Evolutionary conservation across 2,113 vertebrate species (phyloP), one percentile per base, ranked within the genome.

Genomic region (Catharus minimus): DNA sequence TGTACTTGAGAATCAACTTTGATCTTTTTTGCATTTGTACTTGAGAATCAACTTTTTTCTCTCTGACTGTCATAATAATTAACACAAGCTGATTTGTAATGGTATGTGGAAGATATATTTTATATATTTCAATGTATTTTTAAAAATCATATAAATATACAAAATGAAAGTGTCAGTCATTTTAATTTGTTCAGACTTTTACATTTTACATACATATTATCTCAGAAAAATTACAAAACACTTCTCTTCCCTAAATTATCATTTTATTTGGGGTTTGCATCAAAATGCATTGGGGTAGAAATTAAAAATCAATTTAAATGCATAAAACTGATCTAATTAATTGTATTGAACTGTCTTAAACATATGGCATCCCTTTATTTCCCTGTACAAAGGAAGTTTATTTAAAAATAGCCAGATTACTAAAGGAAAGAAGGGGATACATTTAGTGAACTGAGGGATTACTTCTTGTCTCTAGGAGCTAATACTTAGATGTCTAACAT

Each of bases 281-380:
- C 39, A 83, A 81, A 83, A 92, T 52, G 27, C 21, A 60, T 27
- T 81, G 39, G 13, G 13, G 3, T 46, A 10, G n/a, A 93, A 89
- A 82, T 11, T 41, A 72, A 93, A 93, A 74, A 60, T 58, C 12
- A 30, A 57, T 62, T 74, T 55, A 81, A 77, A 83, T 57, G 11
- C 8, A 81, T 44, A 56, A 84, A 84, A 53, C 8, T 33, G 4
- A 8, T 56, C 83, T 67, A 88, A 67, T 86, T 73, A 86, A 83
- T 69, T 90, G 11, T 16, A 64, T 78, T 86, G 75, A 88, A 57
- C 22, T 26, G 18, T 57, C 39, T 78, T 64, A 79, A 94, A 82
- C 8, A 41, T 49, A 79, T 1, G 0, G 3, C 13, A 67, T 32
- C 2, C 1, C 2, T 23, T n/a, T 43, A 69, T 55, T 74, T 28